These are phyloP conservation scores for Anoplopoma fimbria DNA, from an alignment of 2,113 vertebrate genomes.

Conservation along the genomic window DNA sequence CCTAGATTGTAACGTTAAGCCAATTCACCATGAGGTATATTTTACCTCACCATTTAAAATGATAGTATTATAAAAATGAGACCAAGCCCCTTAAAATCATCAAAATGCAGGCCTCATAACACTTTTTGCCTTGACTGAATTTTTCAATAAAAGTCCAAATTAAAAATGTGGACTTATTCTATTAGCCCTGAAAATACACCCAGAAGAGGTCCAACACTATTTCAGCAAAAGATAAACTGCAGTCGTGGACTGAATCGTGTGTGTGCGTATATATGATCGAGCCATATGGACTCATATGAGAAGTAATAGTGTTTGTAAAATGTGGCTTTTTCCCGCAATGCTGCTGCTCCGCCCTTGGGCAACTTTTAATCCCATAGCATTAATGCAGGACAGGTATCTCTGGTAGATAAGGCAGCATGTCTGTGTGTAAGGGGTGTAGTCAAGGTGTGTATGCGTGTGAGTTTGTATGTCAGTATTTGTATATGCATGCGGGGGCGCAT, in stretches of 20 bases:
- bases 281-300: constrained; percentile 41
- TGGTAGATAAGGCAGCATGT: constrained; percentile 43
- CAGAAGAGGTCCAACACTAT: constrained; percentile 17
- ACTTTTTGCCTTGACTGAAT: constrained; percentile 42
- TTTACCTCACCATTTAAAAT: constrained; percentile 4
- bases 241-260: constrained; percentile 17
- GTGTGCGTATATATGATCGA: constrained; percentile 14
- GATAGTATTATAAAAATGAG: neutral
- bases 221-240: constrained; percentile 46
- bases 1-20: neutral
- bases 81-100: constrained; percentile 6
- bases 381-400: constrained; percentile 57
- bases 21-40: constrained; percentile 9
- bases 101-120: constrained; percentile 4
- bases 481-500: constrained; percentile 32
- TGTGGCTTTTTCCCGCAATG: constrained; percentile 39
- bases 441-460: constrained; percentile 20
- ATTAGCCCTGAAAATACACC: constrained; percentile 16
- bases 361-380: constrained; percentile 64
- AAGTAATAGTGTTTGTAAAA: constrained; percentile 54
- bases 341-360: constrained; percentile 40
- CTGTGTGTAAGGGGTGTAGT: constrained; percentile 23
- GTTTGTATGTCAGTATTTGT: constrained; percentile 32
- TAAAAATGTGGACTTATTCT: constrained; percentile 29
- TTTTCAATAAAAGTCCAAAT: constrained; percentile 43